Evolutionary conservation across 2,888 invertebrate species (phyloP), one percentile per base, ranked within the genome.

Genomic region (Cheilosia variabilis): DNA sequence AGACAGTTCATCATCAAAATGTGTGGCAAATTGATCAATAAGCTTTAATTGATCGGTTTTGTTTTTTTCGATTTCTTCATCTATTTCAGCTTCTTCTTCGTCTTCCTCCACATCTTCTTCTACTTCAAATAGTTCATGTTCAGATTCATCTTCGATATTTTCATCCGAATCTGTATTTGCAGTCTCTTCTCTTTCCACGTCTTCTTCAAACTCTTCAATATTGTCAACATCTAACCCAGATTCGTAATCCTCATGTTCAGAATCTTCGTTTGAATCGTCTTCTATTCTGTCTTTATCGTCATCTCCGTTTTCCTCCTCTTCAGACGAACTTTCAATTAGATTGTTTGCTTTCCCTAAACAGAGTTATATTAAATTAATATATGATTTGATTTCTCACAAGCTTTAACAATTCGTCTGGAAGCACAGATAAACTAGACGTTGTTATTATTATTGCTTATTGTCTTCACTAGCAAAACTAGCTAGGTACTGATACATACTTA

Each of bases 1-100:
- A 81, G 93, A 93, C 75, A 97, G 91, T 87, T 96, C 96, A 91
- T 94, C 93, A 78, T 94, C 93, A 6, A 96, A 92, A 91, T 97
- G 97, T 89, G 94, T 93, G 0, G 93, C 93, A 91, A 96, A 97
- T 1, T 96, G 95, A 92, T 96, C 89, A 15, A 22, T 88, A 6
- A 69, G 62, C 53, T 82, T 60, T 27, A 88, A 68, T 27, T 53
- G 24, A 5, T 57, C 24, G 4, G 24, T 5, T 63, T 71, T 84
- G 7, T 60, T 71, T 53, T 82, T 78, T 34, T 87, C 80, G 41
- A 78, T 66, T 65, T 88, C 87, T 69, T 76, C 88, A 7, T 88
- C 87, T 22, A 87, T 81, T 24, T 88, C 83, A 37, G 68, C 87
- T 37, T 87, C 87, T 19, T 71, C 55, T 37, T 27, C 69, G 37